Conservation (phyloP, 2,888 invertebrate genomes). For the Cataglyphis altisquamis region DNA sequence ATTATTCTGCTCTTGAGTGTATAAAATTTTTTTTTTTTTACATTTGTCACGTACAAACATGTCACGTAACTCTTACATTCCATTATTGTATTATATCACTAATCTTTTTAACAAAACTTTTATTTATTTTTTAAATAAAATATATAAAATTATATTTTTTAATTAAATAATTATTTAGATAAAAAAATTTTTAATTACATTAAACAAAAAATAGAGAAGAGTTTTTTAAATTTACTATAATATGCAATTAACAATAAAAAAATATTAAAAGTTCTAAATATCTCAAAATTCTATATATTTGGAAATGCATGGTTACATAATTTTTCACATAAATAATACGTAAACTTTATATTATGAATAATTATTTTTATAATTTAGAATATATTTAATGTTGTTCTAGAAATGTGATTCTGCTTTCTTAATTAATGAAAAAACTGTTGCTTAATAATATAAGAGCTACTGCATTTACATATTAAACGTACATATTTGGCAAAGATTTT, state of each 20-base stretch:
- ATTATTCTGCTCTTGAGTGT: background rate
- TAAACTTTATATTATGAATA: background rate
- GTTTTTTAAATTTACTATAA: background rate
- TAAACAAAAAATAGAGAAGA: background rate
- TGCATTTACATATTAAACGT: background rate
- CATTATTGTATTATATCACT: background rate
- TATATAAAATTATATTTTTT: background rate
- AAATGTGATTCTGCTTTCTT: background rate
- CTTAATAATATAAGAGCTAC: background rate
- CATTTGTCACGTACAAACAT: background rate
- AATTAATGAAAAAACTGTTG: background rate
- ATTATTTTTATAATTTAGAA: background rate
- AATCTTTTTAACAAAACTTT: background rate
- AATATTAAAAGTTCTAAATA: background rate
- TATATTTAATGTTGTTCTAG: background rate
- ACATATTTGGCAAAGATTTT: slow-evolving; percentile 23
- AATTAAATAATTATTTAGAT: background rate
- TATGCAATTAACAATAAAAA: background rate
- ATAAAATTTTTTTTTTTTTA: background rate
- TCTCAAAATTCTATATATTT: background rate
- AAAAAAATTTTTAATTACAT: background rate
- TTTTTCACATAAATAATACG: background rate
- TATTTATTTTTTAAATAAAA: background rate
- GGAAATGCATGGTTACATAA: background rate
- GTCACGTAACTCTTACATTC: background rate